Evolutionary conservation across 2,888 invertebrate species (phyloP).

Genomic region (Teleiodes luculella): DNA sequence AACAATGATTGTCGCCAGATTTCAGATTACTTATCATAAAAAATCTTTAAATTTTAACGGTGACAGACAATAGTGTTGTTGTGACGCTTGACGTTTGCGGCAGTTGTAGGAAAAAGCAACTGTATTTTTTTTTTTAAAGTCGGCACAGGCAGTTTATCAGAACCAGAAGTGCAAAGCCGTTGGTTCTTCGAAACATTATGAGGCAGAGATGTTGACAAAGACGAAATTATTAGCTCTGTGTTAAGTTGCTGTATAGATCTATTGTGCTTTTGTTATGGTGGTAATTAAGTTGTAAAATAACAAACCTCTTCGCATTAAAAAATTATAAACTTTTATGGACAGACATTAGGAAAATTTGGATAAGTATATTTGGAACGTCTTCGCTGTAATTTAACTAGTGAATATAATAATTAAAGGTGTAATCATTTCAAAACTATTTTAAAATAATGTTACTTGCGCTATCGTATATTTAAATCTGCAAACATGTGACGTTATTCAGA

Average conservation of each 20-base stretch:
- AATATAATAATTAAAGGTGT: no score
- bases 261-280: not conserved
- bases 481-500: no score
- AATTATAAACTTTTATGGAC: not conserved
- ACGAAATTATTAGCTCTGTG: constrained; percentile 17
- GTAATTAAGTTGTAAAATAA: not conserved
- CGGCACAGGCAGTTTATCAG: not conserved
- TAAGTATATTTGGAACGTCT: no score
- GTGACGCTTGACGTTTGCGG: constrained; percentile 2
- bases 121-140: not conserved
- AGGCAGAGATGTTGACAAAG: not conserved
- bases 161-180: not conserved
- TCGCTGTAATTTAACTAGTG: no score
- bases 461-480: no score
- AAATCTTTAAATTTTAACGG: not conserved
- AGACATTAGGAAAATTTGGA: not conserved
- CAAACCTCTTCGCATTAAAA: not conserved
- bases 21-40: not conserved
- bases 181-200: not conserved
- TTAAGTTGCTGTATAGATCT: constrained; percentile 1
- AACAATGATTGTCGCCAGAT: constrained; percentile 5
- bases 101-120: not conserved
- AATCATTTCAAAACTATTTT: no score
- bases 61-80: not conserved
- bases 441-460: no score